Base-by-base conservation (phyloP, 2,888 invertebrate genomes). In the Amphipyra tragopoginis region DNA sequence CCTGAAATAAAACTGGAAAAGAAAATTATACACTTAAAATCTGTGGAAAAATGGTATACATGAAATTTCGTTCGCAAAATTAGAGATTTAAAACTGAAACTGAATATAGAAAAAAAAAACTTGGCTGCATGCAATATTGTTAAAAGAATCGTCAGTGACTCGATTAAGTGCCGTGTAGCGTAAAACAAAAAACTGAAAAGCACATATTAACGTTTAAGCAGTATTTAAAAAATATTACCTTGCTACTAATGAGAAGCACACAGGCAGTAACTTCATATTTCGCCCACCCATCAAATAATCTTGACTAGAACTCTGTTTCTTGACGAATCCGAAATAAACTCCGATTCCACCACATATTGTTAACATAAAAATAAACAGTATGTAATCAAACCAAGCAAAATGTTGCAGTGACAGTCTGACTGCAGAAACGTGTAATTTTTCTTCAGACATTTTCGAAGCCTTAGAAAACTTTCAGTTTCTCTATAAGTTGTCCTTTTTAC, bases 201-300 rank as follows among this genome's bases (percentile, higher is more conserved):
- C 1, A 21, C 21, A 21, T 3, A 21, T 21, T 21, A n/a, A n/a
- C 21, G 3, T 21, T 21, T 21, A 21, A 2, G 21, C 21, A 21
- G 21, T 21, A 29, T 7, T 29, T 10, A 10, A 21, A 21, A 11
- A 5, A 21, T 5, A 11, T 87, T 92, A 96, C 97, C 96, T 98
- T 36, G 98, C 98, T 55, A 98, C 96, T 47, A 98, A 92, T 0
- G 98, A 98, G 89, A 98, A 95, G 36, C 97, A 96, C 34, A 98
- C 97, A 0, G 98, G 98, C 71, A 98, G 91, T 5, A 96, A 95
- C 56, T 96, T 95, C 97, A 98, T 97, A 82, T 96, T 96, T 69
- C 97, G 95, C 7, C 97, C 97, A 6, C 98, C 98, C 90, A 98
- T 96, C 72, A 98, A 95, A 86, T 98, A 98, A 76, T 97, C 97